Evolutionary conservation across 2,888 invertebrate genomes (phyloP).

Genomic region (Hanleya hanleyi): DNA sequence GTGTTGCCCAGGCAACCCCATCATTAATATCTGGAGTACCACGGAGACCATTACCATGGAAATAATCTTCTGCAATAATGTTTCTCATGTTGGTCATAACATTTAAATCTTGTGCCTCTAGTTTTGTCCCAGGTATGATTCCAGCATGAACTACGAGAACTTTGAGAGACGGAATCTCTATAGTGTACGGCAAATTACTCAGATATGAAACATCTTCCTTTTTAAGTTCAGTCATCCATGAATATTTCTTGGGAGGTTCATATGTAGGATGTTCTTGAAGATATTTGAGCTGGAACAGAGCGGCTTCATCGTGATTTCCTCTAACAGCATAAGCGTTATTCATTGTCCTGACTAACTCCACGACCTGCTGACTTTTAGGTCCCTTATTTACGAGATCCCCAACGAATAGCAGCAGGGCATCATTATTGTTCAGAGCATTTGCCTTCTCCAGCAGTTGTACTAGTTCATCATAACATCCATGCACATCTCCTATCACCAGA

Average conservation of each 20-base stretch:
- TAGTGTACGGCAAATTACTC: constrained; percentile 68
- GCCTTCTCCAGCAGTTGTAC: constrained; percentile 53
- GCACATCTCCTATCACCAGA: constrained; percentile 72
- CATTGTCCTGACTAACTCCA: constrained; percentile 46
- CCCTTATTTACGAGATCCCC: constrained; percentile 73
- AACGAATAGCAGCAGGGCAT: constrained; percentile 57
- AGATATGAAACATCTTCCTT: constrained; percentile 63
- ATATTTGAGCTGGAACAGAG: constrained; percentile 51
- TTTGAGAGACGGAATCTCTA: constrained; percentile 64
- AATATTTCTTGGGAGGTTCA: constrained; percentile 47
- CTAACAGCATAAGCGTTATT: constrained; percentile 55
- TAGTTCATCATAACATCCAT: constrained; percentile 72
- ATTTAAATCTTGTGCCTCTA: constrained; percentile 55
- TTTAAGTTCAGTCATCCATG: constrained; percentile 63
- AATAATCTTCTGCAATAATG: constrained; percentile 30
- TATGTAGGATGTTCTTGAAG: constrained; percentile 32
- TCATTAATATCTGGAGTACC: constrained; percentile 41
- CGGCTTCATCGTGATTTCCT: constrained; percentile 71
- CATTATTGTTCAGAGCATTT: constrained; percentile 27
- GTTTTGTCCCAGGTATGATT: constrained; percentile 61
- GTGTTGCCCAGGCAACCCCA: constrained; percentile 67
- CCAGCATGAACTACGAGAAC: constrained; percentile 71
- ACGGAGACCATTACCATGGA: constrained; percentile 40
- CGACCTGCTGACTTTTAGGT: constrained; percentile 63
- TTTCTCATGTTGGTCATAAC: constrained; percentile 70